Evolutionary conservation across 2,113 vertebrate genomes (phyloP).

Genomic region (mouse (Mus musculus)): GRCm39 chr8:107568501-107569000

Average conservation of each 20-base stretch:
- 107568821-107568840: not conserved
- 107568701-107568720: not conserved
- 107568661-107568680: slow-evolving; percentile 21
- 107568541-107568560: too few relatives aligned
- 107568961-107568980: not conserved
- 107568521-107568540: too few relatives aligned
- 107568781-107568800: not conserved
- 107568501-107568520: too few relatives aligned
- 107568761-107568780: not conserved
- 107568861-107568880: not conserved
- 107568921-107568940: not conserved
- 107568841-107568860: not conserved
- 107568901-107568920: not conserved
- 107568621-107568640: not conserved
- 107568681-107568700: slow-evolving; percentile 39
- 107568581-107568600: not conserved
- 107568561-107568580: slow-evolving; percentile 76
- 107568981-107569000: not conserved
- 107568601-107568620: not conserved
- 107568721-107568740: not conserved
- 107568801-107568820: not conserved
- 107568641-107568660: not conserved
- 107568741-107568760: not conserved
- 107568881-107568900: not conserved
- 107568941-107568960: not conserved